Evolutionary conservation across 2,888 invertebrate genomes (phyloP), one percentile per base, ranked within the genome.

Genomic region (Leptinotarsa juncta): DNA sequence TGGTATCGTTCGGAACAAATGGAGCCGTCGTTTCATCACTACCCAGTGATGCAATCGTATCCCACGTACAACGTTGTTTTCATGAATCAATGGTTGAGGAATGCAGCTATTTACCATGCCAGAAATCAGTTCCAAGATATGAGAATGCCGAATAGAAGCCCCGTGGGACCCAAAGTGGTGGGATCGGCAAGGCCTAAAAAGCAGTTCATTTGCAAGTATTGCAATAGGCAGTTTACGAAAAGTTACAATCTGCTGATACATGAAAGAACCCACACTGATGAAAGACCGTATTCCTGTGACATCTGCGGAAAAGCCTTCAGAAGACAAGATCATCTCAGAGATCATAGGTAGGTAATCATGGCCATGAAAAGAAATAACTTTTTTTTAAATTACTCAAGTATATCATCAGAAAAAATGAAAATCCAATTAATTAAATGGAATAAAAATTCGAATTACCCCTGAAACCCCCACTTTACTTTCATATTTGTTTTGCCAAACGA

Each of bases 171-270:
- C 81, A 71, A 89, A 67, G 91, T 92, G 65, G 51, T 67, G 16
- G 90, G 90, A 75, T 89, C 89, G 73, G 85, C 85, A 3, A 89
- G 94, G 78, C 94, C 94, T 66, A 94, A 94, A 87, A 94, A 94
- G 82, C 94, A 98, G 89, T 98, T 97, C 89, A 98, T 99, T 85
- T 99, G 98, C 91, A 96, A 97, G 89, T 98, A 95, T 89, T 99
- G 99, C 90, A 95, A 96, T 86, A 92, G 98, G 53, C 97, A 98
- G 86, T 99, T 99, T 89, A 98, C 98, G 80, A 99, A 99, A 88
- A 97, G 97, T 67, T 99, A 99, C 91, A 99, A 99, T 88, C 91
- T 99, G 83, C 91, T 98, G 84, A 99, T 99, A 82, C 98, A 99
- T 88, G 98, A 98, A 87, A 91, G 97, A 84, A 99, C 98, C 3